Evolutionary conservation across 64 coral and sea anemone species (phyloP).

Genomic region (Anthopleura sola): DNA sequence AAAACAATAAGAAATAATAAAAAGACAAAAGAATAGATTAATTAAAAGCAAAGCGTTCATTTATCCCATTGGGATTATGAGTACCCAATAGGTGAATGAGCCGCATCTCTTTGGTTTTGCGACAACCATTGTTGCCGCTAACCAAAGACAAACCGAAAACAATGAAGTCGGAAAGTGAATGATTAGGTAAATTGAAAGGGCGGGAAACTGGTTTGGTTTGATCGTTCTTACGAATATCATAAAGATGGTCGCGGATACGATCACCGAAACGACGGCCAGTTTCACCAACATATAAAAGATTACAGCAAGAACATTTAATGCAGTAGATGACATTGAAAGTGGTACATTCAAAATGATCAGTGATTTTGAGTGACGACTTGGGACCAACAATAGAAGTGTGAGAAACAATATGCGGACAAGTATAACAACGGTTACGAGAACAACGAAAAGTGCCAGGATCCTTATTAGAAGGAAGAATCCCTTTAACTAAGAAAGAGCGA

Average conservation of each 20-base stretch:
- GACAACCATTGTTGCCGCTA: constrained; percentile 41
- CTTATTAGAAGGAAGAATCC: not conserved
- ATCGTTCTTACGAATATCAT: constrained; percentile 44
- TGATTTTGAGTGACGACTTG: not conserved
- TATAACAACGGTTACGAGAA: not conserved
- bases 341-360: not conserved
- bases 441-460: not conserved
- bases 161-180: constrained; percentile 42
- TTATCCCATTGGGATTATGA: not conserved
- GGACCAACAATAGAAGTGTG: not conserved
- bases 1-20: not conserved
- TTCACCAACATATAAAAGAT: constrained; percentile 19
- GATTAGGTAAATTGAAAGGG: constrained; percentile 34
- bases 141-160: constrained; percentile 34
- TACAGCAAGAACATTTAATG: not conserved
- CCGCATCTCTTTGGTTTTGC: constrained; percentile 64
- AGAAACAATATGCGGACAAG: constrained; percentile 3
- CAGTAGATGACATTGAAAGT: too few species aligned
- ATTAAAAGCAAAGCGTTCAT: not conserved
- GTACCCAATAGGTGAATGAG: constrained; percentile 22
- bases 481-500: constrained; percentile 6
- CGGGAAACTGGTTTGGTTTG: constrained; percentile 45
- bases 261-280: constrained; percentile 55
- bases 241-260: constrained; percentile 35
- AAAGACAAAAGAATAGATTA: not conserved